These are phyloP conservation scores for Belgica antarctica DNA, from an alignment of 2,888 invertebrate species.

Conservation along the genomic window DNA sequence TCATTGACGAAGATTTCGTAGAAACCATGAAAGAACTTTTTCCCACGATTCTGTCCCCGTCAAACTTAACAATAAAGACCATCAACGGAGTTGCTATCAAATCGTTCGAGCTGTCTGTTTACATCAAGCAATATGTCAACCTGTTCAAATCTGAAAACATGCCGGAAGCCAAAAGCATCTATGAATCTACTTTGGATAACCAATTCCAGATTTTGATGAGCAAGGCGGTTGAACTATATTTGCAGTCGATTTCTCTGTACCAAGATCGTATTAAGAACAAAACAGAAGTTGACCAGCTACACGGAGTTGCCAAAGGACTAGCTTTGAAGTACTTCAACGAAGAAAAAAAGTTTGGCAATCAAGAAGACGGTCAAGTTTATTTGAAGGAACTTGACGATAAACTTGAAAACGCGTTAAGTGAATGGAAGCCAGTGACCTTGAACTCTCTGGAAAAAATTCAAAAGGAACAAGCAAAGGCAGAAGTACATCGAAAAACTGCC, in stretches of 20 bases:
- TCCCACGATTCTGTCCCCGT: constrained; percentile 20
- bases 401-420: background rate
- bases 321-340: constrained; percentile 16
- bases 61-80: constrained; percentile 22
- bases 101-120: constrained; percentile 16
- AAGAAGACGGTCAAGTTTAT: background rate
- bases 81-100: constrained; percentile 25
- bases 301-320: background rate
- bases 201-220: constrained; percentile 33
- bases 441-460: background rate
- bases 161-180: constrained; percentile 40
- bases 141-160: constrained; percentile 32
- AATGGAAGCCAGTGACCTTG: constrained; percentile 25
- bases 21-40: constrained; percentile 24
- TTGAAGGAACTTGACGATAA: background rate
- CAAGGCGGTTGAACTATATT: constrained; percentile 28
- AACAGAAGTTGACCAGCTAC: background rate
- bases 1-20: constrained; percentile 44
- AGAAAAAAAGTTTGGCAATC: constrained; percentile 29
- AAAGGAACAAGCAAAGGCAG: background rate
- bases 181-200: constrained; percentile 36
- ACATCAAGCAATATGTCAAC: constrained; percentile 35
- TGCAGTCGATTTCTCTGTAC: background rate
- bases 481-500: background rate
- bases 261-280: constrained; percentile 6